Evolutionary conservation across 2,888 invertebrate species (phyloP).

Genomic region (Metallyticus violacea): DNA sequence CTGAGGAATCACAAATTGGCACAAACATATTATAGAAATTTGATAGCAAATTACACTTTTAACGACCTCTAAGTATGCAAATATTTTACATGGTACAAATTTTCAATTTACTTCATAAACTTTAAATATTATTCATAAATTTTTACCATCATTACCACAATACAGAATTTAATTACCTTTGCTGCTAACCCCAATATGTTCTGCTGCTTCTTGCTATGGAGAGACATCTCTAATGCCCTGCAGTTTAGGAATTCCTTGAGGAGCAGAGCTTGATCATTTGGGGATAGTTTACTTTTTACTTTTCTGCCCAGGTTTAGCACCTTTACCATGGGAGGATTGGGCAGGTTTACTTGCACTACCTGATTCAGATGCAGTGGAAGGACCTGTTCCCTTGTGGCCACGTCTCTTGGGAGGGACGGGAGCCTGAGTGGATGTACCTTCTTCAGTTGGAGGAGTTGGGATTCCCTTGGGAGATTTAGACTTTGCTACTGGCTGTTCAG

Average conservation of each 20-base stretch:
- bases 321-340: background rate
- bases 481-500: background rate
- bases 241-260: background rate
- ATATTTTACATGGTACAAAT: background rate
- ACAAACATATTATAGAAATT: background rate
- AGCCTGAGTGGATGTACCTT: background rate
- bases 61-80: no score
- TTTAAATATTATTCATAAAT: background rate
- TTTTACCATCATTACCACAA: background rate
- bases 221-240: background rate
- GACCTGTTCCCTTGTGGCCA: background rate
- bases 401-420: slow-evolving; percentile 12
- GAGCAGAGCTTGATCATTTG: background rate
- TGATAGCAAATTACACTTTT: no score
- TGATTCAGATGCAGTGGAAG: background rate
- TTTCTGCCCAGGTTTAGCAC: background rate
- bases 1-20: background rate
- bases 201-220: background rate
- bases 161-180: no score
- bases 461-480: background rate
- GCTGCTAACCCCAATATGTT: background rate
- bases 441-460: background rate
- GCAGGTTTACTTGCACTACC: background rate
- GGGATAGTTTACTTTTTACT: background rate
- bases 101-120: background rate